Base-by-base conservation (phyloP, 2,113 vertebrate species). In the Macquaria australasica region DNA sequence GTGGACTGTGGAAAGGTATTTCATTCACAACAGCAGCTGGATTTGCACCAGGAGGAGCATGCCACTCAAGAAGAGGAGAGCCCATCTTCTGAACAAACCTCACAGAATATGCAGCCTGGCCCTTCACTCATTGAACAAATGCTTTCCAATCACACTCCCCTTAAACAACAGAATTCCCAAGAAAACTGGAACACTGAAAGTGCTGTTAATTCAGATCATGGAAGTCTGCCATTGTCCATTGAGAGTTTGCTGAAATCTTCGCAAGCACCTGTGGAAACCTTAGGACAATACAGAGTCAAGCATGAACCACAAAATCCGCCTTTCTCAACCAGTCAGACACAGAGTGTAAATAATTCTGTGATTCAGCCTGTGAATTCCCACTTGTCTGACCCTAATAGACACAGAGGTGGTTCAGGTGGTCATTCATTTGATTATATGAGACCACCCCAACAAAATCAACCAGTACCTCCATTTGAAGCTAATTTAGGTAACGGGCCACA, bases 1-100 rank as follows among this genome's bases (percentile, higher is more conserved):
- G 86, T 84, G 3, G 96, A 94, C 82, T 99, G 98, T 79, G 97
- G 96, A 20, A 99, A 98, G 80, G 95, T 99, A 4, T 99, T 98
- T 75, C 97, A 97, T 83, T 96, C 97, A 81, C 97, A 98, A 71
- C 94, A 89, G 0, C 97, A 98, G 86, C 93, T 99, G 83, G 97
- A 98, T 90, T 94, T 97, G 73, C 98, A 99, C 8, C 63, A 93
- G 71, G 95, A 96, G 50, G 95, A 95, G 41, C 98, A 99, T 67
- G 92, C 7, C 51, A 41, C 82, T 51, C 88, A 90, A 55, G 89
- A 82, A n/a, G 78, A 66, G 41, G 79, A 94, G 51, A 39, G 11
- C 3, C 28, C 68, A 37, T 5, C 64, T 20, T 21, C 78, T 23
- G 93, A 96, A 51, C 93, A 58, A 8, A 37, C 43, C 16, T 20